phyloP scores from a whole-genome alignment of 2,797 vertebrate genomes.

The Gymnopithys bicolor region DNA sequence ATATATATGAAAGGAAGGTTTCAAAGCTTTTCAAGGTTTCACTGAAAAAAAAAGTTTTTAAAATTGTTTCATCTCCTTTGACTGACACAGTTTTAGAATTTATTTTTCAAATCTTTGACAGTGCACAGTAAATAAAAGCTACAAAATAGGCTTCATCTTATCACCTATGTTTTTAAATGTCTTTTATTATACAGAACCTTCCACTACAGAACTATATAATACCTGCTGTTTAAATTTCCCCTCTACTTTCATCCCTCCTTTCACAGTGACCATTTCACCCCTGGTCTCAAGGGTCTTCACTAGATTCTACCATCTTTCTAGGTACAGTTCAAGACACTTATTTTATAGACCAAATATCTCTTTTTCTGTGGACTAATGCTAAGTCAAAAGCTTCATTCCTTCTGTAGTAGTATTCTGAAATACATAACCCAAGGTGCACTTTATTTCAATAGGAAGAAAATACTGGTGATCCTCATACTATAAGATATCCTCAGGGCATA shows the following conservation, averaged over 20 bases:
- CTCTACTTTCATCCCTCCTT: background rate
- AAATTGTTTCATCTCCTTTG: background rate
- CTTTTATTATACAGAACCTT: background rate
- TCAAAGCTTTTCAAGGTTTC: background rate
- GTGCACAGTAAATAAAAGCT: background rate
- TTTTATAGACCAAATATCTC: background rate
- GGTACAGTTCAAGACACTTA: background rate
- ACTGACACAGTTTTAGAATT: background rate
- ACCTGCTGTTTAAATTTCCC: background rate
- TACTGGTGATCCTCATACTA: background rate
- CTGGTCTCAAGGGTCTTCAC: background rate
- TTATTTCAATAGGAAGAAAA: background rate
- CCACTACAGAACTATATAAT: background rate
- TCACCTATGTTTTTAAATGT: background rate
- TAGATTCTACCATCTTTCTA: background rate
- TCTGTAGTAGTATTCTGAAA: background rate
- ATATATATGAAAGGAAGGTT: background rate
- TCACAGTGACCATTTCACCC: background rate
- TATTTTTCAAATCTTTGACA: background rate
- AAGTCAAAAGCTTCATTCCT: background rate
- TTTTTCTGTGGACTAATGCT: background rate
- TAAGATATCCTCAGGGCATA: background rate
- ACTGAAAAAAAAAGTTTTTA: background rate
- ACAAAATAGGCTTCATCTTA: background rate
- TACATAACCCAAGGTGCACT: background rate